Evolutionary conservation across 2,113 vertebrate species (phyloP).

Genomic region (Gobius niger): DNA sequence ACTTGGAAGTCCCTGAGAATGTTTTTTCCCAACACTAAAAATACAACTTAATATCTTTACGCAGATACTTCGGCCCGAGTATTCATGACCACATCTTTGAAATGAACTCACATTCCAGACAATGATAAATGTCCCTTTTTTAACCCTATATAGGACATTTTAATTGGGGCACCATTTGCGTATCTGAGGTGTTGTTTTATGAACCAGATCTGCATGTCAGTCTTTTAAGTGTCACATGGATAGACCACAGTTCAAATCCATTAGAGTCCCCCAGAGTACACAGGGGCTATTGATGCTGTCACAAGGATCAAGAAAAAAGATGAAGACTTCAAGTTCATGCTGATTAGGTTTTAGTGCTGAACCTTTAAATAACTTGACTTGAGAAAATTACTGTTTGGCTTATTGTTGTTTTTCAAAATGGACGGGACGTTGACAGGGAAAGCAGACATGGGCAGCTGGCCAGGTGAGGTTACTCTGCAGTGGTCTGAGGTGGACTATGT

Average conservation of each 20-base stretch:
- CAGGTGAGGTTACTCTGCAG: no score
- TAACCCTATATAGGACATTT: neutral
- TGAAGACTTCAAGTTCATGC: neutral
- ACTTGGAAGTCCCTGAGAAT: neutral
- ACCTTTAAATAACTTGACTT: no score
- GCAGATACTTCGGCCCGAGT: neutral
- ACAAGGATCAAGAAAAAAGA: conserved; percentile 42
- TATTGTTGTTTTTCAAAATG: no score
- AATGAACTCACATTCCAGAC: neutral
- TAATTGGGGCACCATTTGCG: neutral
- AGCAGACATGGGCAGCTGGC: no score
- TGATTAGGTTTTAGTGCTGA: neutral
- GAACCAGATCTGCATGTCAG: neutral
- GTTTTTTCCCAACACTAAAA: neutral
- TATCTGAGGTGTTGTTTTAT: neutral
- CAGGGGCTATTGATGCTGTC: conserved; percentile 32
- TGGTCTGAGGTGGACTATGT: no score
- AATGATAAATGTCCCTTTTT: neutral
- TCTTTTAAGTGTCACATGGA: conserved; percentile 47
- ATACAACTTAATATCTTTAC: neutral
- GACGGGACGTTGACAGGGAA: no score
- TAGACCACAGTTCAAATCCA: conserved; percentile 20
- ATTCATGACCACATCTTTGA: neutral
- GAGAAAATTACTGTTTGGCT: no score
- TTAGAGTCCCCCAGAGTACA: conserved; percentile 14